These are phyloP conservation scores for Tetramorium parvispinum DNA, from an alignment of 1,140 invertebrate species.

Conservation along the genomic window DNA sequence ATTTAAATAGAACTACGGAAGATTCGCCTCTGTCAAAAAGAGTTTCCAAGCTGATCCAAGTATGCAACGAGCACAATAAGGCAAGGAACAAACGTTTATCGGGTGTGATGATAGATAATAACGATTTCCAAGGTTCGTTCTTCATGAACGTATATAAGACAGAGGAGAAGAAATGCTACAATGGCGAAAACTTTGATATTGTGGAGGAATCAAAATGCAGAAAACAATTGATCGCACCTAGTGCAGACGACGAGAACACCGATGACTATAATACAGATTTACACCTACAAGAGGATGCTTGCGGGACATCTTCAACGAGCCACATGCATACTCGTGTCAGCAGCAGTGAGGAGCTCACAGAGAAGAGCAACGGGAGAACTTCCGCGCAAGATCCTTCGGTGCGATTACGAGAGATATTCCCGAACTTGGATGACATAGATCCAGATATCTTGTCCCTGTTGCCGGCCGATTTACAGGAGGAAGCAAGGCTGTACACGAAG, in stretches of 20 bases:
- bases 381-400: slow-evolving; percentile 52
- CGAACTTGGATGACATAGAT: slow-evolving; percentile 84
- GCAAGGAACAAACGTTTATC: slow-evolving; percentile 23
- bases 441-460: slow-evolving; percentile 80
- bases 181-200: slow-evolving; percentile 7
- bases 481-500: slow-evolving; percentile 79
- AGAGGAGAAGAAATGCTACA: neutral
- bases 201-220: slow-evolving; percentile 15
- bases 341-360: neutral
- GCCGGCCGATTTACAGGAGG: slow-evolving; percentile 80
- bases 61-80: slow-evolving; percentile 60
- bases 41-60: slow-evolving; percentile 57
- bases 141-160: slow-evolving; percentile 80
- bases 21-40: slow-evolving; percentile 53
- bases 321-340: neutral
- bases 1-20: slow-evolving; percentile 22
- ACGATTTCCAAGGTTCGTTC: slow-evolving; percentile 79
- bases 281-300: neutral
- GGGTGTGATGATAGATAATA: slow-evolving; percentile 66
- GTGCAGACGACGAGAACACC: neutral
- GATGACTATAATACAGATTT: slow-evolving; percentile 12
- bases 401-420: slow-evolving; percentile 85
- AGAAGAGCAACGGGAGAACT: neutral
- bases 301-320: slow-evolving; percentile 12
- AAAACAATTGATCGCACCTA: slow-evolving; percentile 19